Evolutionary conservation across 2,888 invertebrate genomes (phyloP).

Genomic region (Amphipyra berbera): DNA sequence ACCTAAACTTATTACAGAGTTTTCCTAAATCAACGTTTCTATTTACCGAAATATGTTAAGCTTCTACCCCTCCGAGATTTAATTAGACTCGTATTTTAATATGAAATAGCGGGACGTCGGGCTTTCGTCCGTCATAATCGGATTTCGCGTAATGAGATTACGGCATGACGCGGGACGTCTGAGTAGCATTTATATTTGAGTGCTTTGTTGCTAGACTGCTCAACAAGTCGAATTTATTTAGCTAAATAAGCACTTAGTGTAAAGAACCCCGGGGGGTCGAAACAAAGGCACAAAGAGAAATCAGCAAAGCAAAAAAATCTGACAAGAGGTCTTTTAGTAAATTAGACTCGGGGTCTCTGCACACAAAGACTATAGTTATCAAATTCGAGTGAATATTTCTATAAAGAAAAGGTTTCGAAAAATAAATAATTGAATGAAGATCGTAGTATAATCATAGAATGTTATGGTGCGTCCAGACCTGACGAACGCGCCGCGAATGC

Average conservation of each 20-base stretch:
- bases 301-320: conserved; percentile 12
- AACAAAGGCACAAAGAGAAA: conserved; percentile 30
- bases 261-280: conserved; percentile 16
- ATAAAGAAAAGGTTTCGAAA: conserved; percentile 13
- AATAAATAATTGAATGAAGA: background rate
- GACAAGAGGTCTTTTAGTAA: conserved; percentile 14
- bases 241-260: conserved; percentile 31
- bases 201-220: conserved; percentile 23
- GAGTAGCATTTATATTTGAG: conserved; percentile 32
- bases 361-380: conserved; percentile 9
- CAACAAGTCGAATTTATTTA: conserved; percentile 26
- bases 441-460: background rate
- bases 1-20: conserved; percentile 19
- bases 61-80: conserved; percentile 53
- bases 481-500: no score
- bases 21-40: conserved; percentile 22
- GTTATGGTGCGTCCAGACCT: no score
- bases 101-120: conserved; percentile 59
- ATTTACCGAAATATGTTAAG: conserved; percentile 52
- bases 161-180: conserved; percentile 53
- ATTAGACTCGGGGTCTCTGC: conserved; percentile 9
- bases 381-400: conserved; percentile 5
- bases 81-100: conserved; percentile 69
- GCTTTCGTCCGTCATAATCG: conserved; percentile 70
- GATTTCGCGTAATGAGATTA: conserved; percentile 77